Evolutionary conservation across 1,140 invertebrate genomes (phyloP).

Genomic region (Rhyacophila brunnea): DNA sequence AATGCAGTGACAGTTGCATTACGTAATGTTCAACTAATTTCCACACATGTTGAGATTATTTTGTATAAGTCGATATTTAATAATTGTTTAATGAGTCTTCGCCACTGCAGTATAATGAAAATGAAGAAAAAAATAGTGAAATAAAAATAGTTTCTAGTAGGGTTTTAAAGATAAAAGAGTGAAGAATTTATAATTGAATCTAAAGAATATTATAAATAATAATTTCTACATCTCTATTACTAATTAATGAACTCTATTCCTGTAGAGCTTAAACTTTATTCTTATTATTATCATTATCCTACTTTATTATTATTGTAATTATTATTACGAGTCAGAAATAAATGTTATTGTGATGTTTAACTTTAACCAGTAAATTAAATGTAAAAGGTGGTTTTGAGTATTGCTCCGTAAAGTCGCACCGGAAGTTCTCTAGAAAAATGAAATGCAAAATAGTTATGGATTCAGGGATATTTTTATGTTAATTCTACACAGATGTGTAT

Average conservation of each 20-base stretch:
- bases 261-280: conserved; percentile 1
- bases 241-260: conserved; percentile 5
- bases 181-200: conserved; percentile 30
- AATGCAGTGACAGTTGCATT: too few relatives aligned
- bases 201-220: conserved; percentile 20
- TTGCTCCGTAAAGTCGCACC: not conserved
- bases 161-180: conserved; percentile 27
- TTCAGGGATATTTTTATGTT: too few relatives aligned
- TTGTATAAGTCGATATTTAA: too few relatives aligned
- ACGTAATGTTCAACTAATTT: too few relatives aligned
- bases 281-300: conserved; percentile 5
- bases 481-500: too few relatives aligned
- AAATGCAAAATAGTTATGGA: too few relatives aligned
- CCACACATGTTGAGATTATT: too few relatives aligned
- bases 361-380: not conserved
- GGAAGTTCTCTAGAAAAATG: too few relatives aligned
- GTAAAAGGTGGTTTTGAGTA: not conserved
- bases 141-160: conserved; percentile 35
- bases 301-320: conserved; percentile 11
- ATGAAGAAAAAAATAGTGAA: conserved; percentile 33
- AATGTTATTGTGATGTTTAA: conserved; percentile 11
- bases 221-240: conserved; percentile 26
- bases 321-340: conserved; percentile 17
- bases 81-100: too few relatives aligned
- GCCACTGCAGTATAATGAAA: conserved; percentile 33